Percentiles rank a stretch among this genome's conserved stretches.
Conservation (phyloP, 2,888 invertebrate genomes). For the Athripsodes cinereus region DNA sequence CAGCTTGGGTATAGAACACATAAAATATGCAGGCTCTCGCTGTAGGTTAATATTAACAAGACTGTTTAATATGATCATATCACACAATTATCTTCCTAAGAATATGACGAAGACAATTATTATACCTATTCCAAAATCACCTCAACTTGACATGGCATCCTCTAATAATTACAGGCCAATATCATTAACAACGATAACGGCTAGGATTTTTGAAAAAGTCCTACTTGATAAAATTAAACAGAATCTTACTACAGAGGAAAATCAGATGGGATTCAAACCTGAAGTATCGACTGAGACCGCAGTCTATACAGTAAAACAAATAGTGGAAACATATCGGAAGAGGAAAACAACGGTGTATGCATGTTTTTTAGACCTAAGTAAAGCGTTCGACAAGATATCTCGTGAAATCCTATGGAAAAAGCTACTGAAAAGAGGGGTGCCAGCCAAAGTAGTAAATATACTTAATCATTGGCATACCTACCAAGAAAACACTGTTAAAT, state of each 20-base stretch:
- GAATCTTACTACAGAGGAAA: background rate
- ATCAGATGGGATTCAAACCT: no score
- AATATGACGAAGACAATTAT: no score
- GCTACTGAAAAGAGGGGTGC: background rate
- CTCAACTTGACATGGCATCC: background rate
- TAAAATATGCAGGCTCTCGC: no score
- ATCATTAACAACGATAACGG: background rate
- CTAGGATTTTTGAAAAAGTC: background rate
- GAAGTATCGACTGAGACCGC: background rate
- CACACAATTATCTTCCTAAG: background rate
- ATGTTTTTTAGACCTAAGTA: no score
- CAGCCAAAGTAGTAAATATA: background rate
- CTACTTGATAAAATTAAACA: background rate
- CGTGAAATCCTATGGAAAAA: no score
- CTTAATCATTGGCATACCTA: background rate
- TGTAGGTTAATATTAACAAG: background rate
- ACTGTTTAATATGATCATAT: background rate
- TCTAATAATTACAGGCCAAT: no score
- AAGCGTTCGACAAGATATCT: background rate
- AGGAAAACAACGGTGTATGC: no score
- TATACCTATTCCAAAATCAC: no score
- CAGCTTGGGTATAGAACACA: background rate
- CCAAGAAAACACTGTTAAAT: no score
- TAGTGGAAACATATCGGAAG: background rate
- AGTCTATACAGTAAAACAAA: slow-evolving; percentile 3